Percentiles rank a stretch among this genome's conserved stretches.
These are phyloP conservation scores for Denticeps clupeoides DNA, from an alignment of 2,797 vertebrate species.

Conservation along the genomic window DNA sequence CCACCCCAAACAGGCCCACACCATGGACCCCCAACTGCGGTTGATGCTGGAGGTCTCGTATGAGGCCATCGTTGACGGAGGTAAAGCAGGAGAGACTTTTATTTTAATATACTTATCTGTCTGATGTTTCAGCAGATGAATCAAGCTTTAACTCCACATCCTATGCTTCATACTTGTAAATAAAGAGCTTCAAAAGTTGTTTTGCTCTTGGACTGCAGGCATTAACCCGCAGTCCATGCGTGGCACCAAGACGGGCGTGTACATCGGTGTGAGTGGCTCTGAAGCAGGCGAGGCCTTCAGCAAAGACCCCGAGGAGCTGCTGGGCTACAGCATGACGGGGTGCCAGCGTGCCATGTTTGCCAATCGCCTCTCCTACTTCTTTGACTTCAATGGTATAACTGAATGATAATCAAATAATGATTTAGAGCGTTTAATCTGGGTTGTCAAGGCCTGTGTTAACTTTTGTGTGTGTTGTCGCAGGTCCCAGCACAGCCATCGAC, in stretches of 20 bases:
- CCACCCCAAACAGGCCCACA: slow-evolving; percentile 89
- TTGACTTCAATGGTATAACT: slow-evolving; percentile 79
- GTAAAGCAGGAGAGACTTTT: slow-evolving; percentile 43
- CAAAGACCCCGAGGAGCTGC: slow-evolving; percentile 80
- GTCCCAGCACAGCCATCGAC: slow-evolving; percentile 86
- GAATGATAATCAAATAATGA: too few relatives aligned
- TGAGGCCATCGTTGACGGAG: slow-evolving; percentile 88
- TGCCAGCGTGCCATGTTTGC: slow-evolving; percentile 95
- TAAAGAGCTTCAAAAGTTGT: neutral
- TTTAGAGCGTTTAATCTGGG: too few relatives aligned
- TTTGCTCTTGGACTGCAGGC: slow-evolving; percentile 50
- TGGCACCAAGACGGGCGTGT: slow-evolving; percentile 82
- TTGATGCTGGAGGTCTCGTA: slow-evolving; percentile 83
- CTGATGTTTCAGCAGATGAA: too few relatives aligned
- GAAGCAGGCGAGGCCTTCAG: slow-evolving; percentile 86
- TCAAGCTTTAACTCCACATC: too few relatives aligned
- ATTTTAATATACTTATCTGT: neutral
- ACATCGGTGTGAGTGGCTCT: slow-evolving; percentile 84
- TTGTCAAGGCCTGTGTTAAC: too few relatives aligned
- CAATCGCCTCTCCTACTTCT: slow-evolving; percentile 91
- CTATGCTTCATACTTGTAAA: neutral
- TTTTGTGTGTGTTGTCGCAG: too few relatives aligned
- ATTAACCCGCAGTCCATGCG: slow-evolving; percentile 71
- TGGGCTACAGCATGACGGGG: slow-evolving; percentile 96
- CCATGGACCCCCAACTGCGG: slow-evolving; percentile 94